These are phyloP conservation scores for Periphyllus acericola DNA, from an alignment of 2,888 invertebrate genomes.

Conservation along the genomic window DNA sequence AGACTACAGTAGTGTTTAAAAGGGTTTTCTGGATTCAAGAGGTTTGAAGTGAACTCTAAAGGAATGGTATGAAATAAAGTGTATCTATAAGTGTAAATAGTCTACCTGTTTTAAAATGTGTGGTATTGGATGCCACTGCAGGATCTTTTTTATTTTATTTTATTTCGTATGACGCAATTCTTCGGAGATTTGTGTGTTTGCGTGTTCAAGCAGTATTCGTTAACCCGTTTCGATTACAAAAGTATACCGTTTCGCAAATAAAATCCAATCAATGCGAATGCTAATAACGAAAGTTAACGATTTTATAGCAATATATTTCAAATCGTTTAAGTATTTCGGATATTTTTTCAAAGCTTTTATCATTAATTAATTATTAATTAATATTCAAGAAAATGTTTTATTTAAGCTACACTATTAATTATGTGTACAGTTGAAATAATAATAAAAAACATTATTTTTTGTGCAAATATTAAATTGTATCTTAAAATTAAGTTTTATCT, in stretches of 20 bases:
- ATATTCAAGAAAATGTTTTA: too few species aligned
- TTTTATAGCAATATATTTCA: too few species aligned
- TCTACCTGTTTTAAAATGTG: slow-evolving; percentile 17
- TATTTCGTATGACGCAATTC: not conserved
- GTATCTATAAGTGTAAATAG: slow-evolving; percentile 27
- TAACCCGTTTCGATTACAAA: not conserved
- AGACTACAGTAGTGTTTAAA: slow-evolving; percentile 52
- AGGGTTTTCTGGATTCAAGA: slow-evolving; percentile 42
- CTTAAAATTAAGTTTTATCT: too few species aligned
- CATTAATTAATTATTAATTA: too few species aligned
- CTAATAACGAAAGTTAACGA: not conserved
- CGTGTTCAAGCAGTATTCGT: not conserved
- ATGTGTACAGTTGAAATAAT: too few species aligned
- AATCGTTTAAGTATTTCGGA: too few species aligned
- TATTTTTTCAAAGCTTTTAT: too few species aligned
- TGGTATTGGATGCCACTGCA: slow-evolving; percentile 4
- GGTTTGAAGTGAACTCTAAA: slow-evolving; percentile 50
- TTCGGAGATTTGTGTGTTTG: not conserved
- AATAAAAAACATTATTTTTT: too few species aligned
- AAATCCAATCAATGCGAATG: not conserved
- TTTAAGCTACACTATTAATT: too few species aligned
- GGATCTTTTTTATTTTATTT: not conserved
- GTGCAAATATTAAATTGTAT: too few species aligned
- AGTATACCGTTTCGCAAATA: not conserved
- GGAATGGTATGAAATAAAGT: slow-evolving; percentile 29